These are phyloP conservation scores for Sycobia sp. DNA, from an alignment of 1,140 invertebrate species.

Conservation along the genomic window DNA sequence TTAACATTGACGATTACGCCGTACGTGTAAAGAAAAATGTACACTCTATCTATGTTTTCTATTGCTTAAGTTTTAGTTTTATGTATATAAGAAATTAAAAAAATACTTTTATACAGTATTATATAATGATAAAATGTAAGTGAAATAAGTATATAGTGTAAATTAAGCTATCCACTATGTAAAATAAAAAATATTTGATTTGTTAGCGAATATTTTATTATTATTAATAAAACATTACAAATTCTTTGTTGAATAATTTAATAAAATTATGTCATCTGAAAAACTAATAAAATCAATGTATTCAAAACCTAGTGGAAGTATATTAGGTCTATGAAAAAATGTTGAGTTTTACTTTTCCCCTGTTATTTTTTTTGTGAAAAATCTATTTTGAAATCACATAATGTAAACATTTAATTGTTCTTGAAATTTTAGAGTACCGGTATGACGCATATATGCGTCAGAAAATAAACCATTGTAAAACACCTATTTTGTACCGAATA, in stretches of 20 bases:
- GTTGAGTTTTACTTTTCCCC: too few species aligned
- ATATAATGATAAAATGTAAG: conserved; percentile 11
- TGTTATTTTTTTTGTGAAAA: too few species aligned
- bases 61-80: conserved; percentile 18
- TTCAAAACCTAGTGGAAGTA: too few species aligned
- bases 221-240: conserved; percentile 20
- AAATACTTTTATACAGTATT: conserved; percentile 11
- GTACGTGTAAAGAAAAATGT: conserved; percentile 2
- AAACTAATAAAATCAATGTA: conserved; percentile 14
- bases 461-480: too few species aligned
- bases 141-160: conserved; percentile 5
- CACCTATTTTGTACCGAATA: too few species aligned
- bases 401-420: too few species aligned
- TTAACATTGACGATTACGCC: conserved; percentile 27
- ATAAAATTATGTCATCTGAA: neutral
- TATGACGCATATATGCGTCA: too few species aligned
- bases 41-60: neutral
- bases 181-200: conserved; percentile 27
- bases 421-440: too few species aligned
- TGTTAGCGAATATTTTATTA: conserved; percentile 35
- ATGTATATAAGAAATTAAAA: neutral
- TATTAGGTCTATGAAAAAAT: too few species aligned
- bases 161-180: conserved; percentile 19
- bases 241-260: conserved; percentile 20
- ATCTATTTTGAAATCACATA: too few species aligned